Conservation (phyloP, 2,888 invertebrate species). For the Punctoribates punctum region DNA sequence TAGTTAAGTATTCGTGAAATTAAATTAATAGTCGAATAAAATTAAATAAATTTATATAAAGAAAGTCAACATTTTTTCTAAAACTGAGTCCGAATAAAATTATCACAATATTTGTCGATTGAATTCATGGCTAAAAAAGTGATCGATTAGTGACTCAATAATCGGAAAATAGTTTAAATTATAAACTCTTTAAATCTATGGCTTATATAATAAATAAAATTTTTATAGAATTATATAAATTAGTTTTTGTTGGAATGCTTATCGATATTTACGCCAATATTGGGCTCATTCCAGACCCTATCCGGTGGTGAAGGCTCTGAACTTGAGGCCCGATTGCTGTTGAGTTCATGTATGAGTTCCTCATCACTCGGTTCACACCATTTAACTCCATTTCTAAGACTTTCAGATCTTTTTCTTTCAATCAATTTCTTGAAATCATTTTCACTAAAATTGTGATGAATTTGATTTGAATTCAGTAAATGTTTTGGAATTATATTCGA, state of each 20-base stretch:
- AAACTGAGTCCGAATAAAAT: background rate
- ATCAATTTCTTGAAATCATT: background rate
- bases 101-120: background rate
- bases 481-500: slow-evolving; percentile 16
- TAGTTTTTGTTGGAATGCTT: background rate
- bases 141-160: background rate
- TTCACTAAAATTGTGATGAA: slow-evolving; percentile 27
- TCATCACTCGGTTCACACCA: background rate
- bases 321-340: background rate
- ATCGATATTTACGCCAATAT: background rate
- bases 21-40: too few species aligned
- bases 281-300: background rate
- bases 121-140: background rate
- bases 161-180: background rate
- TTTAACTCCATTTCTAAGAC: background rate
- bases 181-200: too few species aligned
- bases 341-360: background rate
- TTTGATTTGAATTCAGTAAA: slow-evolving; percentile 19
- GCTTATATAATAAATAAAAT: too few species aligned
- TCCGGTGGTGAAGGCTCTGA: background rate
- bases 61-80: background rate
- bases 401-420: background rate
- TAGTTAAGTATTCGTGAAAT: too few species aligned
- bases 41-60: background rate
- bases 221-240: background rate